phyloP scores from a whole-genome alignment of 2,113 vertebrate genomes.

The Emydocephalus ijimae region DNA sequence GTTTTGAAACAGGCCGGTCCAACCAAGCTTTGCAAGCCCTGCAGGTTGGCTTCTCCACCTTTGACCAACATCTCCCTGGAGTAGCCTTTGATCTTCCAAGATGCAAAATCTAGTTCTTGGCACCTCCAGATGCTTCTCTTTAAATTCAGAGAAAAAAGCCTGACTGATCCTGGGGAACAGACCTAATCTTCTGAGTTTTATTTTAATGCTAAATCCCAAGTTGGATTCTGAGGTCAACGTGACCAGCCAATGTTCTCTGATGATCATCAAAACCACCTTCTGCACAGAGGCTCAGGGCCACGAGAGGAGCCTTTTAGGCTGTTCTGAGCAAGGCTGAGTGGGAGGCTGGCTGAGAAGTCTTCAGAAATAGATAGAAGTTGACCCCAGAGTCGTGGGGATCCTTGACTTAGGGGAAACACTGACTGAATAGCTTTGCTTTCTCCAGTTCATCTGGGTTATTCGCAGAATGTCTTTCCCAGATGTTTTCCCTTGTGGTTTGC shows the following conservation, averaged over 20 bases:
- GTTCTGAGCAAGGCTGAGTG: not conserved
- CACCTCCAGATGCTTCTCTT: not conserved
- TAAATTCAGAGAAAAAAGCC: not conserved
- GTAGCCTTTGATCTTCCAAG: not conserved
- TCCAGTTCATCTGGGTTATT: not conserved
- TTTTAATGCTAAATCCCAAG: not conserved
- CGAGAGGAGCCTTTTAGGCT: not conserved
- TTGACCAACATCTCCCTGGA: slow-evolving; percentile 3
- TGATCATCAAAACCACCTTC: not conserved
- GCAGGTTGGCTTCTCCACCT: not conserved
- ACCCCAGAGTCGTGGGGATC: not conserved
- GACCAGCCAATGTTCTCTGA: not conserved
- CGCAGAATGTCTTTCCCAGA: not conserved
- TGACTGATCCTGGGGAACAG: not conserved
- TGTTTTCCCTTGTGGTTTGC: not conserved
- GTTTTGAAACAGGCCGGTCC: slow-evolving; percentile 10
- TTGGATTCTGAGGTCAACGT: not conserved
- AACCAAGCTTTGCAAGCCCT: slow-evolving; percentile 13
- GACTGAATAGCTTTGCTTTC: not conserved
- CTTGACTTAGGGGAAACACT: not conserved
- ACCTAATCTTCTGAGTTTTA: not conserved
- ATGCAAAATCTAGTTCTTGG: not conserved
- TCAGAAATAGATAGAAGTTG: not conserved
- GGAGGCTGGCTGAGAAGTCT: not conserved
- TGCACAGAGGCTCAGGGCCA: not conserved